Evolutionary conservation across 1,140 invertebrate genomes (phyloP).

Genomic region (Hyposmocoma kahamanoa): DNA sequence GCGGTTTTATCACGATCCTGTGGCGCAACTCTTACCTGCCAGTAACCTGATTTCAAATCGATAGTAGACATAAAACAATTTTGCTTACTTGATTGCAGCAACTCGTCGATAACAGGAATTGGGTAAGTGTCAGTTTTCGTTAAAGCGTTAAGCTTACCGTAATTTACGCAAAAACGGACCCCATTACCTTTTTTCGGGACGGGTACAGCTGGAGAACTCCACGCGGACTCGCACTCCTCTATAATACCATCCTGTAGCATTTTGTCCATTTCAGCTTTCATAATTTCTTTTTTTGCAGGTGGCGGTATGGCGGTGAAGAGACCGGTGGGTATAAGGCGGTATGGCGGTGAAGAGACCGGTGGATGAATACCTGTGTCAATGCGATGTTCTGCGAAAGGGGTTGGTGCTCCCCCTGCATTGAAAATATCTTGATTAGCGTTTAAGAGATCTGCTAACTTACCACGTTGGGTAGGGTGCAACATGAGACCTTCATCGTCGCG

Average conservation of each 20-base stretch:
- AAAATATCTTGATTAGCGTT: background rate
- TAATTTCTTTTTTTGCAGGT: background rate
- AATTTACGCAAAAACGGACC: constrained; percentile 34
- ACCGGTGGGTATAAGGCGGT: background rate
- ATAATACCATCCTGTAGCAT: constrained; percentile 42
- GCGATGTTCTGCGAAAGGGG: background rate
- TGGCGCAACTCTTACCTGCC: constrained; percentile 37
- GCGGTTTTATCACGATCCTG: constrained; percentile 51
- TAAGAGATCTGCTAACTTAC: background rate
- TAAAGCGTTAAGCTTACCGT: constrained; percentile 45
- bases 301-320: too few species aligned
- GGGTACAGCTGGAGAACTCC: constrained; percentile 62
- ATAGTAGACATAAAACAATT: constrained; percentile 20
- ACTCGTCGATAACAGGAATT: constrained; percentile 66
- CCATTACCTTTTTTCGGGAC: constrained; percentile 53
- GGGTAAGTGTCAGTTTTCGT: constrained; percentile 55
- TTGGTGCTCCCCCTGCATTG: background rate
- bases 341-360: background rate
- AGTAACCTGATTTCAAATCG: constrained; percentile 61
- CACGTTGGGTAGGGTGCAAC: background rate
- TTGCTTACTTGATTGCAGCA: constrained; percentile 48
- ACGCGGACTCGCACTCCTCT: constrained; percentile 50
- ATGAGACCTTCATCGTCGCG: too few species aligned
- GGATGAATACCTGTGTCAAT: background rate
- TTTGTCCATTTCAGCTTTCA: constrained; percentile 8